Evolutionary conservation across 2,888 invertebrate species (phyloP), one percentile per base, ranked within the genome.

Genomic region (Odontomyia ornata): DNA sequence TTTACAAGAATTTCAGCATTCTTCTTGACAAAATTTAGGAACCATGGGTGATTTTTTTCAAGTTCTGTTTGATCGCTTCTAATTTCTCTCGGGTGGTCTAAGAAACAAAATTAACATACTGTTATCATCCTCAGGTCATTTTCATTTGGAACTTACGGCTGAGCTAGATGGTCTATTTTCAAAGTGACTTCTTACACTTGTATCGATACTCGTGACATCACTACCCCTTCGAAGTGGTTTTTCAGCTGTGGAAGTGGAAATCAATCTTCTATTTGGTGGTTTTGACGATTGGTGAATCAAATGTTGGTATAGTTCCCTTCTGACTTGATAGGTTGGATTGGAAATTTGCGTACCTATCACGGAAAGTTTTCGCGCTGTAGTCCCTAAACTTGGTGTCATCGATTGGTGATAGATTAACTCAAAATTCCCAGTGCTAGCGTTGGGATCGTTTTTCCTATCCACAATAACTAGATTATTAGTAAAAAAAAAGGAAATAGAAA

Each of bases 361-460:
- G 0, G 28, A 47, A 11, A 71, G 52, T 52, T 52, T 71, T 11
- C 18, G 11, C 7, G 2, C 7, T 52, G 25, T n/a, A 9, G 5
- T 1, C n/a, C 13, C 13, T 1, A n/a, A 13, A 11, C 13, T 52
- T 52, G 71, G 47, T n/a, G 71, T 9, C 7, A 47, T 2, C 1
- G 27, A 18, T 52, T 71, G 71, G 0, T 69, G 57, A 75, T 88
- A 89, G 75, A 89, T 87, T 75, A 89, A 87, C 84, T 91, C 90
- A 80, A 92, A 92, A 25, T 87, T 87, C 7, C 92, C 92, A 0
- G 91, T 91, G 5, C 86, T 78, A 0, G 89, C 86, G 23, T 81
- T 84, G 0, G 87, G 80, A 82, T 84, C 83, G 15, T 81, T 82
- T 0, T 84, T 81, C 75, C 83, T 77, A 80, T 86, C 86, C n/a